These are phyloP conservation scores for Phalacrocorax brasilianus DNA, from an alignment of 2,113 vertebrate species.

Conservation along the genomic window DNA sequence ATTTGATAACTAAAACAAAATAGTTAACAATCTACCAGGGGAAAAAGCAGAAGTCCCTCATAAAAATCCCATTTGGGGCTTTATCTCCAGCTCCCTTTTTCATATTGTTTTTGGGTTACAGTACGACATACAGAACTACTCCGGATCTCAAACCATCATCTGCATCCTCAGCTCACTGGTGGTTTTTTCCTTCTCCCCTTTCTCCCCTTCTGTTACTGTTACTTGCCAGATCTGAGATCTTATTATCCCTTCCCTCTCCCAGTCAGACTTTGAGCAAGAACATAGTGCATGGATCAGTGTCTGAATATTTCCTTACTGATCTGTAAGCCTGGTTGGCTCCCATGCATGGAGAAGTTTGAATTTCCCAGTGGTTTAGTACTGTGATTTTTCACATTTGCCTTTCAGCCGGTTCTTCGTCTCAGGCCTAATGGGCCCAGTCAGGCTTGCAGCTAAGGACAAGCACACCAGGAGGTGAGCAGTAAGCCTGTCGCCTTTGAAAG, in stretches of 20 bases:
- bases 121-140: background rate
- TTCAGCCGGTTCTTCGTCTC: background rate
- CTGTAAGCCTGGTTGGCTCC: constrained; percentile 1
- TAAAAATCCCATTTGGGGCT: background rate
- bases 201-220: background rate
- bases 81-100: background rate
- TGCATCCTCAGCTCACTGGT: background rate
- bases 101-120: background rate
- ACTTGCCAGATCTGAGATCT: background rate
- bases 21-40: background rate
- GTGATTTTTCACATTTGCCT: constrained; percentile 26
- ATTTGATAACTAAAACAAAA: background rate
- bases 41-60: background rate
- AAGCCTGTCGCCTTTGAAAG: background rate
- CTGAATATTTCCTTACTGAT: constrained; percentile 1
- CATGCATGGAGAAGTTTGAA: constrained; percentile 1
- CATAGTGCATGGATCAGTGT: background rate
- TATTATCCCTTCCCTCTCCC: background rate
- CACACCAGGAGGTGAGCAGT: background rate
- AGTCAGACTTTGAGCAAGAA: background rate
- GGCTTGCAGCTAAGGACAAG: background rate
- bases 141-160: background rate
- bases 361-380: constrained; percentile 11
- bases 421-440: background rate
- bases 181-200: background rate